Evolutionary conservation across 1,140 invertebrate genomes (phyloP), one percentile per base, ranked within the genome.

Genomic region (Zeugodacus cucurbitae): DNA sequence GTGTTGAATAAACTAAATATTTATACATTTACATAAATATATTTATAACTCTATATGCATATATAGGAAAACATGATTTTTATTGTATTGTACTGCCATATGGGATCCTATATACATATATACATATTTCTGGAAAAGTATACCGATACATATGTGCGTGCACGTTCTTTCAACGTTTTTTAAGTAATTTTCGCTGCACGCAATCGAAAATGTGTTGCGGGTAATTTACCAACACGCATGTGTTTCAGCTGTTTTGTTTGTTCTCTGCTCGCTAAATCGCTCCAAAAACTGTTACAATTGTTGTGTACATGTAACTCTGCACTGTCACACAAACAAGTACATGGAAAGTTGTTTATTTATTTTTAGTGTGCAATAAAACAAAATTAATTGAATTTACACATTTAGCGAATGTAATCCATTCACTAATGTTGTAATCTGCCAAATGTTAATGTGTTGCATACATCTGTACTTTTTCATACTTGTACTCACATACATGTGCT

Each of bases 341-440:
- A 74, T 74, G 0, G 20, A 34, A 37, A 1, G 6, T 74, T 37
- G 5, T 26, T 41, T 74, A 74, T 74, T n/a, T n/a, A n/a, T n/a
- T n/a, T 34, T 4, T 54, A 54, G 2, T 11, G 14, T 54, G 17
- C 48, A 41, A 74, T 74, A 74, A 74, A 74, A 41, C 17, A 3
- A 17, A 41, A 74, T 74, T 74, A 74, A 74, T 37, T 37, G 67
- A 74, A 74, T 74, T 74, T 74, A 74, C 67, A 74, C 34, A 74
- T 37, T 74, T 74, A 41, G 29, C 34, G 34, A 17, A 37, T 74
- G 67, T 37, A 74, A 22, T 74, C 67, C 34, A 37, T 7, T 37
- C 34, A 17, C 14, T 37, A 22, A 3, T 22, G 17, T 41, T 22
- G 67, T 74, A 37, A 74, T 74, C 67, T 37, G 17, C 29, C 5